Conservation (phyloP, 2,797 vertebrate genomes). For the Artibeus lituratus region DNA sequence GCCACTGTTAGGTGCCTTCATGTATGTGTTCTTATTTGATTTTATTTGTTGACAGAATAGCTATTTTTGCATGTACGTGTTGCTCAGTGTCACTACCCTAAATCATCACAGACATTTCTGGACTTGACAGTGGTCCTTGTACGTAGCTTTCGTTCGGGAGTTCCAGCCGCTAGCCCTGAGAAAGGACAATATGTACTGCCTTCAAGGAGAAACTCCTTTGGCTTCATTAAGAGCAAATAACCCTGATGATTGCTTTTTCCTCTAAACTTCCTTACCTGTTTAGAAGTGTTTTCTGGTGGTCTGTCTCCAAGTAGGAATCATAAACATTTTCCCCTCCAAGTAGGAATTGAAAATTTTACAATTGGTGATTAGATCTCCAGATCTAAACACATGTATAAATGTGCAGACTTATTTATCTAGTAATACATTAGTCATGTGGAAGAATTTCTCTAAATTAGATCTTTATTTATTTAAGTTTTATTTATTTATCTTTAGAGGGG, state of each 20-base stretch:
- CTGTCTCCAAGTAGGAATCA: not conserved
- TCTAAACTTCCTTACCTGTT: not conserved
- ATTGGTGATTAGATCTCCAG: not conserved
- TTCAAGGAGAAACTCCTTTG: not conserved
- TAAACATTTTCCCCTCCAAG: not conserved
- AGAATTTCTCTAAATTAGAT: conserved; percentile 5
- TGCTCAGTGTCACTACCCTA: not conserved
- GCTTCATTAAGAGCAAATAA: not conserved
- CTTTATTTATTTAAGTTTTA: too few relatives aligned
- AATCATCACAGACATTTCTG: not conserved
- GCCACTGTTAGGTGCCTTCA: not conserved
- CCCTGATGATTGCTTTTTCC: not conserved
- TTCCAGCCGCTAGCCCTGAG: not conserved
- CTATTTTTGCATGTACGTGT: not conserved
- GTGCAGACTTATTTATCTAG: not conserved
- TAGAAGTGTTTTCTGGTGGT: not conserved
- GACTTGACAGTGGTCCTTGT: not conserved
- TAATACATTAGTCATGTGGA: not conserved
- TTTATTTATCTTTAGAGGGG: too few relatives aligned
- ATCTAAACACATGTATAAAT: not conserved
- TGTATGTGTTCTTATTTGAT: not conserved
- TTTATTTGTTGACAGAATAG: not conserved
- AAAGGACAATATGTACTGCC: not conserved
- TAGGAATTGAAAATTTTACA: not conserved
- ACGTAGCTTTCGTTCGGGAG: not conserved